Base-by-base conservation (phyloP, 35 echinoderm and acorn worm species). In the Lytechinus pictus region DNA sequence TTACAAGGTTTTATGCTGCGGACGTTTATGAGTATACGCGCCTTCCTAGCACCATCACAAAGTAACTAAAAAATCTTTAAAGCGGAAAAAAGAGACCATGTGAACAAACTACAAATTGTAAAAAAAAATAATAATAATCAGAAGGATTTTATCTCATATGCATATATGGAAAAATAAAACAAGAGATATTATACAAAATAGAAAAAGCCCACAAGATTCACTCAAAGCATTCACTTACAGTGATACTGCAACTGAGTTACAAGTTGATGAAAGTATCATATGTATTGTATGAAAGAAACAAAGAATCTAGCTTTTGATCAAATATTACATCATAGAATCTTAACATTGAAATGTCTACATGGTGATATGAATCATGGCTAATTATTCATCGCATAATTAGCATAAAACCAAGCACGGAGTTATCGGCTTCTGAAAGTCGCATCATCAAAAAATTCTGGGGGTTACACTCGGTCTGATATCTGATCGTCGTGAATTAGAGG, bases 361-460 rank as follows among this genome's bases (percentile, higher is more conserved):
- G 9, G 9, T 58, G 66, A 79, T 24, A 79, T 79, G 66, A 79
- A 79, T 14, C 19, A 79, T 79, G n/a, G n/a, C 21, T 79, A 79
- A 19, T 79, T 19, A 79, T 79, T n/a, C 21, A 79, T 79, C 66
- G 21, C 19, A 79, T 79, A 24, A 79, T 14, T 79, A 79, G 19
- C 66, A 79, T 79, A 16, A 72, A 79, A 79, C 11, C 27, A 29
- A 44, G 7, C 9, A 33, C 16, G 33, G 28, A 90, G 88, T 90
- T 29, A 90, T 90, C 9, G 52, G 19, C 66, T 79, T 79, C 66
- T 79, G n/a, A 79, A 79, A 79, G 66, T 79, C 66, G 6, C 66
- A 79, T 79, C 88, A 90, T 90, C 88, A 8, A 13, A 90, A 90
- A 90, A 90, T 52, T 90, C 28, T 90, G 88, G 88, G 88, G 28